Base-by-base conservation (phyloP, 2,888 invertebrate species). In the Drosophila kanekoi region DNA sequence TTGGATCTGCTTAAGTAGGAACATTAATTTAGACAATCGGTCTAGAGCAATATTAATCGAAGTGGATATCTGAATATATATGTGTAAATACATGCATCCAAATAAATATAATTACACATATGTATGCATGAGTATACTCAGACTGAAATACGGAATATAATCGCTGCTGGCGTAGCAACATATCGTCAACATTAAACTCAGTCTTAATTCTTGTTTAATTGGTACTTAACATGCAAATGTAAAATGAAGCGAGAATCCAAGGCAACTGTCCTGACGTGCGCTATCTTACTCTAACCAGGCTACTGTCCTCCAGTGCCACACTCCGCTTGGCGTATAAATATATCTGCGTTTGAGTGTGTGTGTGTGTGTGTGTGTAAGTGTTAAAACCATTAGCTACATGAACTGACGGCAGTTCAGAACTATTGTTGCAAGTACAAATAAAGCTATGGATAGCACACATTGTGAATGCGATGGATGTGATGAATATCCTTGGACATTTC, bases 161-260 rank as follows among this genome's bases (percentile, higher is more conserved):
- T 35, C 56, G 60, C 59, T 51, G 72, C 68, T 41, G 70, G 71
- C 70, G 45, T 43, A 47, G 59, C 75, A 71, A 72, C 82, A 82
- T 80, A 78, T 82, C 67, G 75, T 76, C 80, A 78, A 73, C 71
- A 69, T 74, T 83, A 81, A 77, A 84, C 81, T 79, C 79, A 79
- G 77, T 67, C 71, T 84, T 79, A 82, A 85, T 73, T 70, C 80
- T 62, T 70, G 60, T 80, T 77, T 82, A 83, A 82, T 85, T 80
- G 85, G 66, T 74, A 79, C 83, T 82, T 78, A 82, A 73, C 82
- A 85, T 85, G 82, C 82, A 82, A 73, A 85, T 78, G 77, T 64
- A 69, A 72, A 81, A 74, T 74, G 74, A 81, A 76, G 67, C 78
- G 57, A 77, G 64, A 35, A 80, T 67, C 74, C 60, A 61, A 64